Evolutionary conservation across 2,113 vertebrate species (phyloP).

Genomic region (Sporophila hypoxantha): DNA sequence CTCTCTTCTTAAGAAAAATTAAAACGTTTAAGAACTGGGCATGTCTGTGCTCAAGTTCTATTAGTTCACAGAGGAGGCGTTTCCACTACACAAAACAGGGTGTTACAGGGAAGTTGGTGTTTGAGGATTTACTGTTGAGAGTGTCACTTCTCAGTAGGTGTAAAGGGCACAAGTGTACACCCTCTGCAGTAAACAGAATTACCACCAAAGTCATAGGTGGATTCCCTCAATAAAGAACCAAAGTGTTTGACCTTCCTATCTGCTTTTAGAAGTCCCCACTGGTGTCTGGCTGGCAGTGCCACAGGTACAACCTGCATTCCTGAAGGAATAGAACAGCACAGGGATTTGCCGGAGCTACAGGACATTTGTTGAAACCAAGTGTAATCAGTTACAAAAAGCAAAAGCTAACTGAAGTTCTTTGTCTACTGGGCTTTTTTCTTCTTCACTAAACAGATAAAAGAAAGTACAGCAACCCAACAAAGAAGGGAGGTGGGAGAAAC

Average conservation of each 20-base stretch:
- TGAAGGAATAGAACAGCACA: not conserved
- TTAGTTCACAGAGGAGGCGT: not conserved
- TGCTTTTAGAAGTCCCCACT: not conserved
- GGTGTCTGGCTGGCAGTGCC: not conserved
- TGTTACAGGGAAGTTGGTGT: not conserved
- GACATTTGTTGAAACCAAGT: not conserved
- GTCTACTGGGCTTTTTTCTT: not conserved
- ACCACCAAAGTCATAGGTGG: not conserved
- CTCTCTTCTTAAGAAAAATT: not conserved
- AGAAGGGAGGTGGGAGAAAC: not conserved
- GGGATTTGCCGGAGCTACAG: too few species aligned
- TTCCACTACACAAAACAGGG: not conserved
- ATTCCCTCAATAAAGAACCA: not conserved
- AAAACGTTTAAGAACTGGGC: not conserved
- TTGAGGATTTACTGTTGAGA: not conserved
- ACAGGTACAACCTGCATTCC: not conserved
- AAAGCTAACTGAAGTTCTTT: not conserved
- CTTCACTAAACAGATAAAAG: not conserved
- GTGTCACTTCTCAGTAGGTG: not conserved
- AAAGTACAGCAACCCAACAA: not conserved
- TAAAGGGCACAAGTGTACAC: not conserved
- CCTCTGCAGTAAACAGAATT: not conserved
- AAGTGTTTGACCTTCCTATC: not conserved
- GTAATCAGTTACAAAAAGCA: not conserved
- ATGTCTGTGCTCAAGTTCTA: not conserved